phyloP scores from a whole-genome alignment of 2,888 invertebrate genomes.

The Hydraecia micacea region DNA sequence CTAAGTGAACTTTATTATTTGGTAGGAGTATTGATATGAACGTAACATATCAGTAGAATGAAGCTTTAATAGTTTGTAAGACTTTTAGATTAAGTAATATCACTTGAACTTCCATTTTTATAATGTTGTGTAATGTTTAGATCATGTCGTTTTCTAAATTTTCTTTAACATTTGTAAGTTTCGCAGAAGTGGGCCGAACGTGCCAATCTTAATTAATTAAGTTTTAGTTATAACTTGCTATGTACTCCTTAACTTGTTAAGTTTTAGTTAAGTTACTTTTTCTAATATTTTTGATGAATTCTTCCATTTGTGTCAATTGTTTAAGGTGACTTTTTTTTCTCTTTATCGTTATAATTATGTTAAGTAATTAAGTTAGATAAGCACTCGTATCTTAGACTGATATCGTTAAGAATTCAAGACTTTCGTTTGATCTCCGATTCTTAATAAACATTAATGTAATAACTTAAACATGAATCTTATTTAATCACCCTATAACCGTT shows the following conservation, averaged over 20 bases:
- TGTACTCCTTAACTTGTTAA: constrained; percentile 47
- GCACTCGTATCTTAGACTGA: constrained; percentile 80
- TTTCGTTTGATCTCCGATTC: constrained; percentile 89
- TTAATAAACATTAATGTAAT: constrained; percentile 80
- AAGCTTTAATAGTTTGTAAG: constrained; percentile 83
- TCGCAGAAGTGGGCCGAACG: constrained; percentile 84
- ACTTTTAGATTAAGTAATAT: constrained; percentile 35
- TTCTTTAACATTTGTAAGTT: constrained; percentile 60
- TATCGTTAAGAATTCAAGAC: constrained; percentile 86
- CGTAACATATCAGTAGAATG: constrained; percentile 68
- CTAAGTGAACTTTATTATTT: constrained; percentile 52
- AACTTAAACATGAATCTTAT: constrained; percentile 65
- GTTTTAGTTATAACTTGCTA: constrained; percentile 47
- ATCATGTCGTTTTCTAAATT: constrained; percentile 59
- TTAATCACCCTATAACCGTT: constrained; percentile 43
- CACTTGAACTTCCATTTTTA: constrained; percentile 38
- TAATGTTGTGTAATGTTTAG: constrained; percentile 41
- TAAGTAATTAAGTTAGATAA: constrained; percentile 60
- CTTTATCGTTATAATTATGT: constrained; percentile 33
- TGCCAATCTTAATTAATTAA: constrained; percentile 82
- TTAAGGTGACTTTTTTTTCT: constrained; percentile 61
- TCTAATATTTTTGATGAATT: constrained; percentile 74
- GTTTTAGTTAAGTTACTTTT: constrained; percentile 62
- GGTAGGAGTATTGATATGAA: constrained; percentile 45
- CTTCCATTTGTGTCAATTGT: constrained; percentile 79